A percentile compares a stretch with the other conserved stretches of the same genome.
Evolutionary conservation across 2,888 invertebrate species (phyloP).

Genomic region (Tetramorium bicarinatum): DNA sequence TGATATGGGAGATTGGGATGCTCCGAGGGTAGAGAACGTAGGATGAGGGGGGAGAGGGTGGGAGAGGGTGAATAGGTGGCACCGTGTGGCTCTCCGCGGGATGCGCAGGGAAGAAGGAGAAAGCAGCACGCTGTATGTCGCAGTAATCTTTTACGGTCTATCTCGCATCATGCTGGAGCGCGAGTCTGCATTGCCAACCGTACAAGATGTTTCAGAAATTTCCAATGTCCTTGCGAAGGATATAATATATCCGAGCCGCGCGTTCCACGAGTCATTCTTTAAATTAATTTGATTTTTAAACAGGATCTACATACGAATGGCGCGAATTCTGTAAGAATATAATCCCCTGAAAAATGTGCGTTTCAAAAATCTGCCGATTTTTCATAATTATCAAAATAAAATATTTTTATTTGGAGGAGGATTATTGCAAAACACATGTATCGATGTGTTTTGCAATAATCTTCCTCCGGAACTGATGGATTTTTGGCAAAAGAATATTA

Average conservation of each 20-base stretch:
- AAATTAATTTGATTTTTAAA: neutral
- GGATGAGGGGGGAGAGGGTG: constrained; percentile 35
- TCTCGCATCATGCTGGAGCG: constrained; percentile 77
- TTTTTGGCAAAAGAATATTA: neutral
- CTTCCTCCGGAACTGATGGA: neutral
- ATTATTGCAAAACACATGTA: too few species aligned
- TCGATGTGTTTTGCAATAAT: neutral
- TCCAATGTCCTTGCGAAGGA: neutral
- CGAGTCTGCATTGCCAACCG: constrained; percentile 66
- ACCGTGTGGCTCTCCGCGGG: constrained; percentile 57
- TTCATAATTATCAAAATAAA: neutral
- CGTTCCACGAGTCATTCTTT: neutral
- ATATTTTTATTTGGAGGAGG: neutral
- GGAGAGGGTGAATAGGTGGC: constrained; percentile 52
- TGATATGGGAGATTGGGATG: constrained; percentile 81
- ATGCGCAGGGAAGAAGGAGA: constrained; percentile 61
- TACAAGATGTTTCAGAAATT: constrained; percentile 65
- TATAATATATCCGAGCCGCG: neutral
- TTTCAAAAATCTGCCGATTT: neutral
- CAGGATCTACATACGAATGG: neutral
- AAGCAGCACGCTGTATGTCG: constrained; percentile 78
- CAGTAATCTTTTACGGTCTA: constrained; percentile 83
- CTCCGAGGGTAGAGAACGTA: constrained; percentile 74
- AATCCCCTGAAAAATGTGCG: neutral
- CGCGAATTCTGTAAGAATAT: neutral